phyloP scores from a whole-genome alignment of 2,797 vertebrate species.

The Phalloptychus januarius region DNA sequence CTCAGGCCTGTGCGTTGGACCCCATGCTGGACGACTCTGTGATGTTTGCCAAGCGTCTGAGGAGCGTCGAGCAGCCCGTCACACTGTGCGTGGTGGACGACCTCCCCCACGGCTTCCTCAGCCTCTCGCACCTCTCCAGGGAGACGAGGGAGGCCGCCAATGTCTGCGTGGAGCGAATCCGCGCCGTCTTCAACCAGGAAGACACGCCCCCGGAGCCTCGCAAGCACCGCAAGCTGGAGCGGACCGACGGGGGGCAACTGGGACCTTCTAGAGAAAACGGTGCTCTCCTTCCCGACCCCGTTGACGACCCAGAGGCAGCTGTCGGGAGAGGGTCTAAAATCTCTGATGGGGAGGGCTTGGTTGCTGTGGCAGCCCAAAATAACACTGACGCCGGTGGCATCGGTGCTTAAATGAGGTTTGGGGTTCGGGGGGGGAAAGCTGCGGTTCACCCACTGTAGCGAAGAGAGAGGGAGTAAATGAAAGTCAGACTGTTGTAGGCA shows the following conservation, averaged over 20 bases:
- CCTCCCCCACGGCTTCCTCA: slow-evolving; percentile 93
- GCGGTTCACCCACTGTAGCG: slow-evolving; percentile 21
- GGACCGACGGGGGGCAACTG: slow-evolving; percentile 65
- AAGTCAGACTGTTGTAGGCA: slow-evolving; percentile 49
- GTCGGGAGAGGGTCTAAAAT: slow-evolving; percentile 44
- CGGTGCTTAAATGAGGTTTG: slow-evolving; percentile 55
- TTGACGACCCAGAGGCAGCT: slow-evolving; percentile 44
- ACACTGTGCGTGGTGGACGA: slow-evolving; percentile 89
- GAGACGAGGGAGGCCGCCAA: slow-evolving; percentile 87
- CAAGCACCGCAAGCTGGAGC: slow-evolving; percentile 85
- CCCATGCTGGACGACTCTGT: slow-evolving; percentile 95
- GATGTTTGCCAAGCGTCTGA: slow-evolving; percentile 90
- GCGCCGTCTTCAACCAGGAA: slow-evolving; percentile 76
- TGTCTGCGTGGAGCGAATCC: slow-evolving; percentile 86
- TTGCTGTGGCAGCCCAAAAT: slow-evolving; percentile 59
- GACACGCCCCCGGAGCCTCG: slow-evolving; percentile 69
- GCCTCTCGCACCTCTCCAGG: slow-evolving; percentile 86
- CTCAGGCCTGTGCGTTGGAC: slow-evolving; percentile 90
- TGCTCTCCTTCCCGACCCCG: slow-evolving; percentile 47
- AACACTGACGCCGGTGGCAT: slow-evolving; percentile 69
- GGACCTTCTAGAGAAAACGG: slow-evolving; percentile 42
- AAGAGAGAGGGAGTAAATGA: slow-evolving; percentile 31
- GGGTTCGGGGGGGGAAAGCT: slow-evolving; percentile 20
- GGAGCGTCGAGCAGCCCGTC: slow-evolving; percentile 81
- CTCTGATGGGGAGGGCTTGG: slow-evolving; percentile 46